A percentile compares a stretch with the other conserved stretches of the same genome.
Evolutionary conservation across 1,140 invertebrate genomes (phyloP).

Genomic region (Monochamus saltuarius): DNA sequence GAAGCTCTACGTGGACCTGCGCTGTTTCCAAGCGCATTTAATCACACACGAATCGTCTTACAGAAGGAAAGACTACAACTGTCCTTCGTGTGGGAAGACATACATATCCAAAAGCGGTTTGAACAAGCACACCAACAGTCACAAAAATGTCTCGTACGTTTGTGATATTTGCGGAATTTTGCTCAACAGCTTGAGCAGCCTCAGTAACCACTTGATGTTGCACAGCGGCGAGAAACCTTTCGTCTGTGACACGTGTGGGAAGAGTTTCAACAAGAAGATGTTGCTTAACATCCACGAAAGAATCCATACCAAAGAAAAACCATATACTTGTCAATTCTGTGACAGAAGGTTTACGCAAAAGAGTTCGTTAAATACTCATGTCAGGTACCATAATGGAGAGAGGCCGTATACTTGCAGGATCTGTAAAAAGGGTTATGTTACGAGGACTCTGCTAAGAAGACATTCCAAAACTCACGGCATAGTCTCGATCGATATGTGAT

Average conservation of each 20-base stretch:
- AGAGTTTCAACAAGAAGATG: conserved; percentile 33
- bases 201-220: conserved; percentile 61
- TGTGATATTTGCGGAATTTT: too few relatives aligned
- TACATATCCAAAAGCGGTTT: too few relatives aligned
- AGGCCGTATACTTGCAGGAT: conserved; percentile 12
- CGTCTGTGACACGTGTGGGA: conserved; percentile 51
- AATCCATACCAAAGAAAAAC: conserved; percentile 53
- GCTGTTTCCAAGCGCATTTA: not conserved
- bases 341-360: conserved; percentile 57
- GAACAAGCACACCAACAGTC: too few relatives aligned
- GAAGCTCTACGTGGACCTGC: not conserved
- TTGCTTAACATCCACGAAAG: too few relatives aligned
- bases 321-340: conserved; percentile 53
- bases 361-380: conserved; percentile 37
- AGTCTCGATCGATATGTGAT: too few relatives aligned
- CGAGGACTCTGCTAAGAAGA: conserved; percentile 26
- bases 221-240: conserved; percentile 77
- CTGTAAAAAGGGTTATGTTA: conserved; percentile 27
- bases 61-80: too few relatives aligned
- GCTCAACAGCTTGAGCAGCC: too few relatives aligned
- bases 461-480: conserved; percentile 6
- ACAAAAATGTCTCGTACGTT: too few relatives aligned
- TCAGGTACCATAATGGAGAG: conserved; percentile 45
- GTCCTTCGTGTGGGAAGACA: too few relatives aligned
- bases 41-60: not conserved